phyloP scores from a whole-genome alignment of 2,888 invertebrate genomes.

The Caenorhabditis sp. region DNA sequence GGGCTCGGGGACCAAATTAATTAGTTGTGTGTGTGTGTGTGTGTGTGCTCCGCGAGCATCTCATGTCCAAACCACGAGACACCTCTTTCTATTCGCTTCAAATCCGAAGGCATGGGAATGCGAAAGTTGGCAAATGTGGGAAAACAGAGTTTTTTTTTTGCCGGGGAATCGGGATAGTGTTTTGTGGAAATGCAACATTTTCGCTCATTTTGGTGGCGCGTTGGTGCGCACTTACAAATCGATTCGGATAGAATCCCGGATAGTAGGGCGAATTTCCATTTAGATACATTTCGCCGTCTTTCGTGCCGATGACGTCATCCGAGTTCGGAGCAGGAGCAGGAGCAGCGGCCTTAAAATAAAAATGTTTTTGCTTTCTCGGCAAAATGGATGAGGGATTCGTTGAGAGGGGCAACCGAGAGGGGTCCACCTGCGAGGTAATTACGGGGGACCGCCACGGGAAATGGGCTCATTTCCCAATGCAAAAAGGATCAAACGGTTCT shows the following conservation, averaged over 20 bases:
- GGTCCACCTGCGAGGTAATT: no score
- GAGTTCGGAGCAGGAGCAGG: not conserved
- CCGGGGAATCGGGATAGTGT: no score
- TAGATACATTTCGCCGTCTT: constrained; percentile 10
- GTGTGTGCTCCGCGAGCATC: not conserved
- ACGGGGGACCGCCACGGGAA: constrained; percentile 6
- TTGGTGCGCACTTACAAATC: constrained; percentile 13
- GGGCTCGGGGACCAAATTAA: constrained; percentile 17
- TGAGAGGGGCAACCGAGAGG: no score
- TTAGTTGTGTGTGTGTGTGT: constrained; percentile 19
- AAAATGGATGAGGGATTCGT: no score
- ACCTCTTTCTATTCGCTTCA: not conserved
- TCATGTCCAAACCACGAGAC: not conserved
- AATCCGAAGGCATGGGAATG: constrained; percentile 5
- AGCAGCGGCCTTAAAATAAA: not conserved
- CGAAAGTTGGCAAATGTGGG: not conserved
- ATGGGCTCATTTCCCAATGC: constrained; percentile 45
- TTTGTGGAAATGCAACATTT: no score
- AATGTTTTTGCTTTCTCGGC: not conserved
- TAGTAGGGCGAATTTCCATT: constrained; percentile 40
- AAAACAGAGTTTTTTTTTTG: no score
- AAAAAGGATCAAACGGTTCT: constrained; percentile 1
- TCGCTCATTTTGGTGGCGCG: not conserved
- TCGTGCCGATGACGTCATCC: not conserved
- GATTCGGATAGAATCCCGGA: constrained; percentile 31